Conservation (phyloP, 2,888 invertebrate species). For the Ypsolopha sequella region DNA sequence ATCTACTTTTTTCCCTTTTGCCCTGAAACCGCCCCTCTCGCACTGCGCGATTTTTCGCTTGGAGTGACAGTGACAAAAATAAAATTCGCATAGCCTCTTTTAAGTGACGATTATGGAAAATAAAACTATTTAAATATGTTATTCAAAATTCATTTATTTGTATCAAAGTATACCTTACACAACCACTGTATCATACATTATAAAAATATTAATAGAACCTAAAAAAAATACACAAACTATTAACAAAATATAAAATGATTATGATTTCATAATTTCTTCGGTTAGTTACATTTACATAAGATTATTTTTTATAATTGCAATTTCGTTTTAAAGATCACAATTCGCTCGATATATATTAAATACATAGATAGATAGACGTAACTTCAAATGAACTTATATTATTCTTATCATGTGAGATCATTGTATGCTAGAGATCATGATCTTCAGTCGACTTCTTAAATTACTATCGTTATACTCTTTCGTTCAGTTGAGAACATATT, state of each 20-base stretch:
- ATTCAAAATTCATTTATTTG: conserved; percentile 29
- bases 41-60: too few species aligned
- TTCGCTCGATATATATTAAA: neutral
- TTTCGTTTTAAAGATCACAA: neutral
- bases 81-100: too few species aligned
- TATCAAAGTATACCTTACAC: conserved; percentile 33
- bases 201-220: conserved; percentile 24
- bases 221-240: conserved; percentile 35
- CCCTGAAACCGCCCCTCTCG: too few species aligned
- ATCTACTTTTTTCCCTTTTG: too few species aligned
- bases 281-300: conserved; percentile 19
- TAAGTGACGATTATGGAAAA: too few species aligned
- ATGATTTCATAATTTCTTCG: conserved; percentile 13
- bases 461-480: neutral
- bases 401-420: conserved; percentile 49
- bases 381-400: conserved; percentile 13
- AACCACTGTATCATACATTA: conserved; percentile 21
- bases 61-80: too few species aligned
- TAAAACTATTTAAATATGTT: neutral
- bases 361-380: neutral
- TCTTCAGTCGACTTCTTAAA: conserved; percentile 39
- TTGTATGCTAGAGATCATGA: conserved; percentile 52
- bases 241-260: conserved; percentile 21
- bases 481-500: neutral
- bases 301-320: neutral